Percentiles rank a stretch among this genome's conserved stretches.
These are phyloP conservation scores for Rhopalosiphum padi DNA, from an alignment of 1,140 invertebrate species.

Conservation along the genomic window DNA sequence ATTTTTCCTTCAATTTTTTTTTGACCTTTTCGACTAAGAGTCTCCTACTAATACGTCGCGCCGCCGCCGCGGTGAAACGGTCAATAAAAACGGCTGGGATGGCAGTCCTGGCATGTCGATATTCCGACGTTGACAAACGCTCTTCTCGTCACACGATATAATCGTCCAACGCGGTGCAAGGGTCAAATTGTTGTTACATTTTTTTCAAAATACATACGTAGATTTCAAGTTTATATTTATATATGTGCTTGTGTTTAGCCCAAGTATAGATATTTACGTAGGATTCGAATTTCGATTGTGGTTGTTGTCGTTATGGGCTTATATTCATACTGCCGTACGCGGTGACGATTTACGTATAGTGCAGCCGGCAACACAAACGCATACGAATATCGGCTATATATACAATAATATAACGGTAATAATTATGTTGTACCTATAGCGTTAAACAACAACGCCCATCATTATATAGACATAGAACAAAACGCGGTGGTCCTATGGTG, in stretches of 20 bases:
- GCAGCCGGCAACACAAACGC: background rate
- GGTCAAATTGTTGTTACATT: background rate
- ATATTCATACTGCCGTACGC: background rate
- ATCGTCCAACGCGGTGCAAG: background rate
- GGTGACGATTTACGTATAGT: background rate
- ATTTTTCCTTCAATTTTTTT: background rate
- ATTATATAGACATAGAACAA: constrained; percentile 26
- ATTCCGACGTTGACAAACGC: background rate
- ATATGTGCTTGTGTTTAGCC: background rate
- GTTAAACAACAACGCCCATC: constrained; percentile 53
- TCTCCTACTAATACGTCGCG: background rate
- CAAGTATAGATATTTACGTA: background rate
- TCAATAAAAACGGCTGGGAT: background rate
- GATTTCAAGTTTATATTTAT: background rate
- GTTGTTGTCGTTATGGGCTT: background rate
- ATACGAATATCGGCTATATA: constrained; percentile 8
- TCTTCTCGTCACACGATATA: background rate
- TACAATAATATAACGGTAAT: constrained; percentile 43
- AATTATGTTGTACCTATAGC: constrained; percentile 33
- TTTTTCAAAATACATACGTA: background rate
- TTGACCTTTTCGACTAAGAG: constrained; percentile 28
- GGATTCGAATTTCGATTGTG: background rate
- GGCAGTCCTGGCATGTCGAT: background rate
- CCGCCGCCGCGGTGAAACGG: background rate
- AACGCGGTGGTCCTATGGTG: constrained; percentile 35